phyloP scores from a whole-genome alignment of 2,113 vertebrate species.

The Suncus etruscus region DNA sequence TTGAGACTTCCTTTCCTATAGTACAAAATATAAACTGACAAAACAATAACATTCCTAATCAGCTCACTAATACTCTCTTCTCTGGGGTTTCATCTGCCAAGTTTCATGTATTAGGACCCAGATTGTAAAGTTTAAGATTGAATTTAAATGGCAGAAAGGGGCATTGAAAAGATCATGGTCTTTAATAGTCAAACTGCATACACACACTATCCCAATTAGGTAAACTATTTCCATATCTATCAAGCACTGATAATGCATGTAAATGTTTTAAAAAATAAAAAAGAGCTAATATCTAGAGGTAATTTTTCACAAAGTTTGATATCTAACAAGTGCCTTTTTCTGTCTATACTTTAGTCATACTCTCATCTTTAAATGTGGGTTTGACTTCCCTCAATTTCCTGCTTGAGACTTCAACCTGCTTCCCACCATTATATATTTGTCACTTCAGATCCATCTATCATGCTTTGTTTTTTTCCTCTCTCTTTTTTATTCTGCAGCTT shows the following conservation, averaged over 20 bases:
- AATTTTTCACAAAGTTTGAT: neutral
- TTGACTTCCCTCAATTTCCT: neutral
- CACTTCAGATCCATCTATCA: too few relatives aligned
- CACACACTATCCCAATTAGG: neutral
- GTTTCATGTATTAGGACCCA: neutral
- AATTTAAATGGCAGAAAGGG: neutral
- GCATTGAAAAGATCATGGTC: neutral
- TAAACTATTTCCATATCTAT: neutral
- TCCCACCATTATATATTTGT: fast-evolving
- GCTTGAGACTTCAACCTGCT: neutral
- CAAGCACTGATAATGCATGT: neutral
- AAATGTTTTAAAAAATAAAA: neutral
- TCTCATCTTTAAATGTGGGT: neutral
- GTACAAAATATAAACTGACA: neutral
- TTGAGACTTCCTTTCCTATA: neutral
- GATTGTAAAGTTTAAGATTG: neutral
- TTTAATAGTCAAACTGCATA: neutral
- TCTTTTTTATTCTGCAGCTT: neutral
- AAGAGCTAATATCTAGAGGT: neutral
- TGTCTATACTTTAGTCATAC: neutral
- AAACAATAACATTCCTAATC: neutral
- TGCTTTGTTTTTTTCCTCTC: neutral
- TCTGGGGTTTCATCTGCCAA: neutral
- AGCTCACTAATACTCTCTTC: neutral
- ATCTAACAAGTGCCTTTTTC: neutral